Evolutionary conservation across 2,888 invertebrate genomes (phyloP).

Genomic region (Lordiphosa fenestrarum): DNA sequence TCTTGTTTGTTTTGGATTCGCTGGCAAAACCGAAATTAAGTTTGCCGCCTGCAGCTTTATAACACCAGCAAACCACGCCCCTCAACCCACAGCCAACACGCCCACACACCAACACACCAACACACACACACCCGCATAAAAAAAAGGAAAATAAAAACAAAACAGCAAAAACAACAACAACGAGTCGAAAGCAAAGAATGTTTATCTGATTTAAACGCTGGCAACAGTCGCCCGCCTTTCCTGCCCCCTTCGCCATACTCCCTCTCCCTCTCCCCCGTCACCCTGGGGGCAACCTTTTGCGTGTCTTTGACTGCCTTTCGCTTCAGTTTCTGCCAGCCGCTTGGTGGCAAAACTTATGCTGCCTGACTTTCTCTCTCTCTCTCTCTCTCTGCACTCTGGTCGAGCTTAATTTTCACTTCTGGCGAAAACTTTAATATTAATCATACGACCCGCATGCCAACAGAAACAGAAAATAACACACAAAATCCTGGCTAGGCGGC

Average conservation of each 20-base stretch:
- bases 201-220: slow-evolving; percentile 71
- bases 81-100: not conserved
- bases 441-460: slow-evolving; percentile 64
- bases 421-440: slow-evolving; percentile 67
- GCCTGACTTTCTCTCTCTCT: slow-evolving; percentile 6
- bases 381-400: slow-evolving; percentile 34
- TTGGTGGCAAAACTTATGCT: slow-evolving; percentile 52
- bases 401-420: slow-evolving; percentile 64
- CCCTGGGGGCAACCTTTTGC: slow-evolving; percentile 41
- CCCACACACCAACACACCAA: slow-evolving; percentile 6
- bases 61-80: slow-evolving; percentile 45
- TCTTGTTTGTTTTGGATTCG: slow-evolving; percentile 60
- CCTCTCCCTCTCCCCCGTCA: not conserved
- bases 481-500: not conserved
- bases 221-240: slow-evolving; percentile 34
- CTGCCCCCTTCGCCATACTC: not conserved
- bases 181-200: slow-evolving; percentile 30
- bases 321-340: not conserved
- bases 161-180: not conserved
- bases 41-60: slow-evolving; percentile 69
- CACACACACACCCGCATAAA: slow-evolving; percentile 18
- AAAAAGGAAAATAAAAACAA: slow-evolving; percentile 29
- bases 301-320: slow-evolving; percentile 40
- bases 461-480: slow-evolving; percentile 33
- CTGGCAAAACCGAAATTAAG: slow-evolving; percentile 60